phyloP scores from a whole-genome alignment of 2,888 invertebrate genomes.

The Junonia oenone region DNA sequence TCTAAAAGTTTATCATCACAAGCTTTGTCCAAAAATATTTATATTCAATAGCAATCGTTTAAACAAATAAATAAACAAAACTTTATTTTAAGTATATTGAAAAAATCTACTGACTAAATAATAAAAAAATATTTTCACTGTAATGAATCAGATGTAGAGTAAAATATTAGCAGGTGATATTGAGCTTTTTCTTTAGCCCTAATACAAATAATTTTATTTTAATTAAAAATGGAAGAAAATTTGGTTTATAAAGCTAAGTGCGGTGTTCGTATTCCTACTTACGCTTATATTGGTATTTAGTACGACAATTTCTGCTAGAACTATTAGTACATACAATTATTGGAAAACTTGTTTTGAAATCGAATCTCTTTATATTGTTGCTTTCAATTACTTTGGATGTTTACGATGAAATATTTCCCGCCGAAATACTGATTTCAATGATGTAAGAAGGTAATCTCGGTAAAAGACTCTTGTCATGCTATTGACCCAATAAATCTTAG shows the following conservation, averaged over 20 bases:
- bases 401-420: slow-evolving; percentile 51
- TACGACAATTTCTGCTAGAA: background rate
- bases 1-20: too few species aligned
- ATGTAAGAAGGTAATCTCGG: slow-evolving; percentile 59
- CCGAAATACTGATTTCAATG: slow-evolving; percentile 60
- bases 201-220: background rate
- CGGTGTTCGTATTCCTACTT: background rate
- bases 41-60: too few species aligned
- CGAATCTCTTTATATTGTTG: slow-evolving; percentile 8
- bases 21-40: too few species aligned
- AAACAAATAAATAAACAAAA: too few species aligned
- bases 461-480: slow-evolving; percentile 48
- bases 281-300: background rate
- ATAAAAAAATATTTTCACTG: too few species aligned
- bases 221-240: background rate
- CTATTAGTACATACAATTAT: background rate
- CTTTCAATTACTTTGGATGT: background rate
- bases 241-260: background rate
- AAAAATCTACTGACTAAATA: too few species aligned
- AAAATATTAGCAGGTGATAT: too few species aligned
- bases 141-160: too few species aligned
- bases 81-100: too few species aligned
- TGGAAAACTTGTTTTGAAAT: background rate
- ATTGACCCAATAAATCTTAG: slow-evolving; percentile 62
- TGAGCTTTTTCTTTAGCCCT: too few species aligned